Evolutionary conservation across 2,113 vertebrate genomes (phyloP).

Genomic region (Sinocyclocheilus anophthalmus): DNA sequence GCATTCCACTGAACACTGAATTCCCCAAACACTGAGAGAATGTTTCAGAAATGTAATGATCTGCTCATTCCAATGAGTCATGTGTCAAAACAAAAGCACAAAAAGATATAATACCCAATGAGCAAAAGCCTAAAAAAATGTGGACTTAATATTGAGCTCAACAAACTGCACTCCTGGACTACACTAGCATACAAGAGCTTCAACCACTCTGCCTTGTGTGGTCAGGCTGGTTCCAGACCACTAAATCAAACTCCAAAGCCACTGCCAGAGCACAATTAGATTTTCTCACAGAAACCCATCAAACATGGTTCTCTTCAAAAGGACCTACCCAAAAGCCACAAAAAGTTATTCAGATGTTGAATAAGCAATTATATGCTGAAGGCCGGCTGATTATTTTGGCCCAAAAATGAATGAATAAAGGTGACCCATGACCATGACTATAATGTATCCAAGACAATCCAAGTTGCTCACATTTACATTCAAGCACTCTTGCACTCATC

Average conservation of each 20-base stretch:
- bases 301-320: neutral
- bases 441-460: neutral
- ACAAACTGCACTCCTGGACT: slow-evolving; percentile 21
- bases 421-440: slow-evolving; percentile 48
- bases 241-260: slow-evolving; percentile 22
- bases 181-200: slow-evolving; percentile 1
- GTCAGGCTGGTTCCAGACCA: slow-evolving; percentile 34
- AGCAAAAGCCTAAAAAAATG: neutral
- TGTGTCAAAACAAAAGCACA: slow-evolving; percentile 9
- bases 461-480: slow-evolving; percentile 52
- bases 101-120: neutral
- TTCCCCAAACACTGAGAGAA: neutral
- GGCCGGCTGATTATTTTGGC: slow-evolving; percentile 45
- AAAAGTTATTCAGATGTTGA: slow-evolving; percentile 10
- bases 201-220: slow-evolving; percentile 5
- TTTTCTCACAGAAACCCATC: slow-evolving; percentile 42
- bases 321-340: slow-evolving; percentile 12
- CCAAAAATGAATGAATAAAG: slow-evolving; percentile 52
- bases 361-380: slow-evolving; percentile 49
- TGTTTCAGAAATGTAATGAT: slow-evolving; percentile 4
- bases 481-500: slow-evolving; percentile 18
- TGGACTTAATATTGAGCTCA: slow-evolving; percentile 24
- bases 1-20: neutral
- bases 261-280: slow-evolving; percentile 39
- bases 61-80: slow-evolving; percentile 16